These are phyloP conservation scores for Xenentodon cancila DNA, from an alignment of 2,797 vertebrate genomes.

Conservation along the genomic window DNA sequence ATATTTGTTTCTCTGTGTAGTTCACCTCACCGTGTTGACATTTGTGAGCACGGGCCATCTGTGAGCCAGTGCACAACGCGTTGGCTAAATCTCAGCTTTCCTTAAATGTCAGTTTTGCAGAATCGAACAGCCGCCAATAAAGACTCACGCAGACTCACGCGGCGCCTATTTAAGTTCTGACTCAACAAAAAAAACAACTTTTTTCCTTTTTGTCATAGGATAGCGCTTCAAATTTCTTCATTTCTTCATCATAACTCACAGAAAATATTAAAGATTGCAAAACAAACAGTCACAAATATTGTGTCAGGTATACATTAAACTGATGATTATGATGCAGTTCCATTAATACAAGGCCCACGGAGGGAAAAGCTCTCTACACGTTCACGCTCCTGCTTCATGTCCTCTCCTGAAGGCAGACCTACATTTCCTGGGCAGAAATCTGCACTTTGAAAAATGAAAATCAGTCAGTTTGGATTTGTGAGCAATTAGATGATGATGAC, in stretches of 20 bases:
- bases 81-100: conserved; percentile 57
- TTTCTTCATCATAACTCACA: no score
- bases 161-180: conserved; percentile 9
- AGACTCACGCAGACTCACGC: conserved; percentile 15
- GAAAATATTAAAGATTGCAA: no score
- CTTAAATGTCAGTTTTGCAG: conserved; percentile 60
- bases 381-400: neutral
- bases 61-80: conserved; percentile 50
- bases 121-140: conserved; percentile 21
- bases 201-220: neutral
- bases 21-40: conserved; percentile 66
- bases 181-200: neutral
- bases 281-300: no score
- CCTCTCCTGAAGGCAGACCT: conserved; percentile 14
- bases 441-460: conserved; percentile 21
- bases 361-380: neutral
- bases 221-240: neutral
- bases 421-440: conserved; percentile 25
- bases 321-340: no score
- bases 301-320: no score
- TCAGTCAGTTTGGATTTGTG: conserved; percentile 34
- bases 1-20: conserved; percentile 51
- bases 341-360: no score
- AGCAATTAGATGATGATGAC: conserved; percentile 48
- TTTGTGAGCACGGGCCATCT: conserved; percentile 66